Conservation (phyloP, 2,113 vertebrate genomes). For the Nerophis ophidion region DNA sequence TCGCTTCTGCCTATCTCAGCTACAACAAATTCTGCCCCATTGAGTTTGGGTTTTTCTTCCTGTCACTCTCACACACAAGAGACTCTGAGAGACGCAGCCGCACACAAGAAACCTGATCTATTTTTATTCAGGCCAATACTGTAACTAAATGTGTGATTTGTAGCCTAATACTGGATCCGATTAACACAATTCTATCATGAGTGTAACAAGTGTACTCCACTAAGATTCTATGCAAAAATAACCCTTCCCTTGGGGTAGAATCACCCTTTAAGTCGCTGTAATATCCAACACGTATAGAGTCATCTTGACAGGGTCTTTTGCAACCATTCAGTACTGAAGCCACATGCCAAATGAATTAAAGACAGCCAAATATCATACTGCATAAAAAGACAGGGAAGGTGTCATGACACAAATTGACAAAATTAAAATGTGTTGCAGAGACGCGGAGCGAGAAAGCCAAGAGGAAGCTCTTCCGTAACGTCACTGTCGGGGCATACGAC, state of each 20-base stretch:
- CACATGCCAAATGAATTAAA: conserved; percentile 9
- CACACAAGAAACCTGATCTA: too few relatives aligned
- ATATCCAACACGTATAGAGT: conserved; percentile 24
- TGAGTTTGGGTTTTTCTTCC: too few relatives aligned
- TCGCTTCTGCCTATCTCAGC: too few relatives aligned
- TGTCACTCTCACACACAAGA: too few relatives aligned
- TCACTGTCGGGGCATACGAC: conserved; percentile 90
- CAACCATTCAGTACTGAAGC: conserved; percentile 11
- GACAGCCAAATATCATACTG: conserved; percentile 36
- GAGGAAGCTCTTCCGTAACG: conserved; percentile 88
- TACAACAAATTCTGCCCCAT: too few relatives aligned
- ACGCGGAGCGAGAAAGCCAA: conserved; percentile 85
- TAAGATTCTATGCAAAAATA: conserved; percentile 14
- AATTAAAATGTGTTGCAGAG: conserved; percentile 67
- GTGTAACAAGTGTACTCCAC: neutral
- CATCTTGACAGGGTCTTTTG: conserved; percentile 18
- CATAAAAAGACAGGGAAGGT: conserved; percentile 24
- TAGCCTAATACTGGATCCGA: neutral
- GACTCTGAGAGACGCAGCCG: too few relatives aligned
- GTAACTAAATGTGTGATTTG: neutral
- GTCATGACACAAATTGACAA: conserved; percentile 17
- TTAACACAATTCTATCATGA: neutral
- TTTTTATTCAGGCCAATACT: neutral
- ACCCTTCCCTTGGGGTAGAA: conserved; percentile 30
- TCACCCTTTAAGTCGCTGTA: conserved; percentile 37